Base-by-base conservation (phyloP, 1,140 invertebrate genomes). In the Zaprionus lachaisei region DNA sequence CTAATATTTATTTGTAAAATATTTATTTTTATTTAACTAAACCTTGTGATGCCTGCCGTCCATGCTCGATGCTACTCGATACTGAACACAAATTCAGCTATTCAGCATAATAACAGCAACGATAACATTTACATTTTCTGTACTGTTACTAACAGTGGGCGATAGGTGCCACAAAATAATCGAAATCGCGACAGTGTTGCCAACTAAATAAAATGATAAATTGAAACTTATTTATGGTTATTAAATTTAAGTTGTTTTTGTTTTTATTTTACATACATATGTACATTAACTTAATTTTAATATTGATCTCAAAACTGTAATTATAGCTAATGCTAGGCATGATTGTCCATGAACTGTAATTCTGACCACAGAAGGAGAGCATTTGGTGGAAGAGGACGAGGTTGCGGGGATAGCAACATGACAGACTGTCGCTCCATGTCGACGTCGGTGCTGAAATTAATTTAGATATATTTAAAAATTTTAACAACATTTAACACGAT, bases 391-490 rank as follows among this genome's bases (percentile, higher is more conserved):
- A 99, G 92, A 17, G 98, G 98, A 72, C 97, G 95, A 17, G 98
- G 97, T 92, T 98, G 97, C 9, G 98, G 98, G 2, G 98, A 98
- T 11, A 99, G 94, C 4, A 99, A 95, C 58, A 97, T 99, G 54
- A 99, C 94, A 1, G 94, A 95, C 93, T 98, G 96, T 68, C 96
- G 95, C 51, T 99, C 97, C 80, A 95, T 95, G 92, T 99, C 97
- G 26, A 99, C 96, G 72, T 96, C 96, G 5, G 98, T 98, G 1
- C 98, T 98, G 94, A 93, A 31, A 7, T 24, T 7, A 20, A 75
- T 60, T n/a, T 4, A 22, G 5, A 49, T 4, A 54, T 37, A 22
- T 51, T 68, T 4, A 51, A 37, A 37, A 57, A 38, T 5, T 63
- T 57, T 0, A 47, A 17, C 7, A 44, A 26, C 3, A 17, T 15